Base-by-base conservation (phyloP, 2,113 vertebrate species). In the Capreolus pygargus region DNA sequence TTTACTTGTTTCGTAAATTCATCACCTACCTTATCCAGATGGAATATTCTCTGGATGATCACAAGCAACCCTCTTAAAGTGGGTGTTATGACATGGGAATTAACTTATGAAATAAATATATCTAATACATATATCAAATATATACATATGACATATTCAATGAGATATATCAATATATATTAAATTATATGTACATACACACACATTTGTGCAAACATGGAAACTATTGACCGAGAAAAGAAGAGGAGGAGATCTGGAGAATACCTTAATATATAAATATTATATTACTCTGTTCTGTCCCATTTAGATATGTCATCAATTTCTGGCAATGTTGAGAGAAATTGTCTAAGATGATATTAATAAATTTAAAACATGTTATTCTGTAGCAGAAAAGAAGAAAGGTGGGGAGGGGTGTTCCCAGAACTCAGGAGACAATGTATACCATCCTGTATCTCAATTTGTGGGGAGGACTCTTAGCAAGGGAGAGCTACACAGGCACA, bases 281-380 rank as follows among this genome's bases (percentile, higher is more conserved):
- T 88, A 47, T 61, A 88, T 47, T 86, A 83, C 30, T 52, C 45
- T 17, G 9, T 64, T 83, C 54, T 64, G 23, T 93, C 33, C 15
- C 12, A 61, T 78, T 74, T 89, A 81, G 19, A 57, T 87, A 64
- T 14, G 6, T 70, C 30, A 86, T 57, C 14, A 28, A 67, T 54
- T 52, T 54, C 15, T 70, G 67, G 86, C 74, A 89, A 7, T 93
- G 7, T 13, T 84, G 10, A 95, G 88, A 70, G 13, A 19, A 91
- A 58, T 11, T 87, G 28, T 81, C 13, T 79, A 84, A 91, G 36
- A 91, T 45, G 39, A 76, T 39, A 74, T 74, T 74, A 21, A 74
- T 87, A 79, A 87, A 95, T 64, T 92, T 82, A 86, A 45, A 95
- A 82, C 23, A 89, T 89, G 57, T 81, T 81, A 85, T 47, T 87